A percentile compares a stretch with the other conserved stretches of the same genome.
These are phyloP conservation scores for Episyrphus balteatus DNA, from an alignment of 1,140 invertebrate genomes.

Conservation along the genomic window DNA sequence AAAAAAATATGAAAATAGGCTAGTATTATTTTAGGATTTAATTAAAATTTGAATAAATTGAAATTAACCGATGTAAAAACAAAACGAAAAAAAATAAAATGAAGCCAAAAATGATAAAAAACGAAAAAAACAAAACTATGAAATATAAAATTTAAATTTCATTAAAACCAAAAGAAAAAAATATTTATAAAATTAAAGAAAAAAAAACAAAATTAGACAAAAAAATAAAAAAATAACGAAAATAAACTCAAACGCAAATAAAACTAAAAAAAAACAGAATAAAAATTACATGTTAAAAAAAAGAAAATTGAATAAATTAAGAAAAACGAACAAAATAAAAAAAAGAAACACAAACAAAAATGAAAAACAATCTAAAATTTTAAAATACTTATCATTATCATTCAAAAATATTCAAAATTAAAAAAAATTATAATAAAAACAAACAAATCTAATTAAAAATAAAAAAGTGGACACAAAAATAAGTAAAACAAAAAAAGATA, in stretches of 20 bases:
- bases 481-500: neutral
- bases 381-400: neutral
- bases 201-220: no score
- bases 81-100: no score
- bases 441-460: neutral
- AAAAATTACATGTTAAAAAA: neutral
- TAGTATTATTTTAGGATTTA: no score
- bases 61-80: no score
- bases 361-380: neutral
- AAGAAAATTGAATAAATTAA: neutral
- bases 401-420: neutral
- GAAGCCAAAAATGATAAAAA: no score
- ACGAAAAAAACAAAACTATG: no score
- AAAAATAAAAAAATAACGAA: neutral
- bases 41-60: no score
- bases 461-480: neutral
- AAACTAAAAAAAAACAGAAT: neutral
- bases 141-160: no score
- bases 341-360: neutral
- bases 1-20: no score
- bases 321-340: conserved; percentile 1
- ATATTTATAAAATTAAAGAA: no score
- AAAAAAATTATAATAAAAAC: neutral
- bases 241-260: neutral
- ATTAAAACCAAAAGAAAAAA: no score